Evolutionary conservation across 2,797 vertebrate genomes (phyloP).

Genomic region (Gymnothorax reevesii): DNA sequence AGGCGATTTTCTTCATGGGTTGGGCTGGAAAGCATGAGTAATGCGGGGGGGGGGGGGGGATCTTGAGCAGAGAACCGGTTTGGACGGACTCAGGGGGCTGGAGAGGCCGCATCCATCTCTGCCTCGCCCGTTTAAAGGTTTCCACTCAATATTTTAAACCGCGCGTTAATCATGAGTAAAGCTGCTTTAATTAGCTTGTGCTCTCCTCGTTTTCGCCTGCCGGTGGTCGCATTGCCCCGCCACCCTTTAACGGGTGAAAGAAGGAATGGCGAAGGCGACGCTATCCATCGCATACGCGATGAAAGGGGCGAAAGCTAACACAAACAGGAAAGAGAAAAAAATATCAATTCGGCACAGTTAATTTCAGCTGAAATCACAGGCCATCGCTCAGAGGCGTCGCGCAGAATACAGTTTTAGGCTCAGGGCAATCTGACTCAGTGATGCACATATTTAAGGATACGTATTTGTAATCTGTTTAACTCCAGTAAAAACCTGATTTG

Average conservation of each 20-base stretch:
- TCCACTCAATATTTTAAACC: constrained; percentile 13
- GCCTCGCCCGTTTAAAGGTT: constrained; percentile 10
- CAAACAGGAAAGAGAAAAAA: neutral
- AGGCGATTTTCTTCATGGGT: neutral
- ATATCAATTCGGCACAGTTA: constrained; percentile 4
- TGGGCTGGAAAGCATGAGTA: neutral
- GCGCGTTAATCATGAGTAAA: neutral
- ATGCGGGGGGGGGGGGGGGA: neutral
- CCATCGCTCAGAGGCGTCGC: constrained; percentile 3
- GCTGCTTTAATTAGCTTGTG: neutral
- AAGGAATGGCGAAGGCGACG: neutral
- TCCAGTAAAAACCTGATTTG: constrained; percentile 9
- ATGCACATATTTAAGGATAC: constrained; percentile 4
- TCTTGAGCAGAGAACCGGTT: neutral
- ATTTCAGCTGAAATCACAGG: constrained; percentile 9
- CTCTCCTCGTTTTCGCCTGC: neutral
- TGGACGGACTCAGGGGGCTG: neutral
- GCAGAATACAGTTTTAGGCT: neutral
- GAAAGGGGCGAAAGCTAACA: neutral
- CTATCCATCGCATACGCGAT: neutral
- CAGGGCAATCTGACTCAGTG: constrained; percentile 2
- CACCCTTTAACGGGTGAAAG: neutral
- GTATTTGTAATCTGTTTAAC: constrained; percentile 19
- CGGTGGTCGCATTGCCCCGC: neutral
- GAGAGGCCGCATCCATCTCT: constrained; percentile 17